A percentile compares a stretch with the other conserved stretches of the same genome.
These are phyloP conservation scores for Chondrosia reniformis DNA, from an alignment of 37 sponge, comb jelly and placozoan genomes.

Conservation along the genomic window DNA sequence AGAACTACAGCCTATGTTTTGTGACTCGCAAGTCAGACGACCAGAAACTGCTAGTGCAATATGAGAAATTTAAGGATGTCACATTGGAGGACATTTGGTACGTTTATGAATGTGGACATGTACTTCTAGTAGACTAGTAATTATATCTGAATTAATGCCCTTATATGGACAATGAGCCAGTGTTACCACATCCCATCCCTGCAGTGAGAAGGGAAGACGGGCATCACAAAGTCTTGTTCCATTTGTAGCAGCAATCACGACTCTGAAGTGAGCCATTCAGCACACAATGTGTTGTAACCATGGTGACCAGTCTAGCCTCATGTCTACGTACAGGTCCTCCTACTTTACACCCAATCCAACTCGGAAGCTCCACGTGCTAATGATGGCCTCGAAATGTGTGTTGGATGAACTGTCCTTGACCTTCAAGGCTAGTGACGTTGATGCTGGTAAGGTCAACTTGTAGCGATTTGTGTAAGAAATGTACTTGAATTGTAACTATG, in stretches of 20 bases:
- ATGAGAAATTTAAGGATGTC: background rate
- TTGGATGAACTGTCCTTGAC: slow-evolving; percentile 16
- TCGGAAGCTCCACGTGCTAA: slow-evolving; percentile 55
- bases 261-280: background rate
- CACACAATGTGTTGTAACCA: background rate
- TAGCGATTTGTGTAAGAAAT: background rate
- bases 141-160: too few species aligned
- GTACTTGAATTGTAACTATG: background rate
- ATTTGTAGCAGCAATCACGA: background rate
- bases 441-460: slow-evolving; percentile 16
- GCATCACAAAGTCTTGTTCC: background rate
- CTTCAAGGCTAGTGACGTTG: background rate
- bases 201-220: too few species aligned
- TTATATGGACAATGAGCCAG: too few species aligned
- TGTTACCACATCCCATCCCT: too few species aligned
- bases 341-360: slow-evolving; percentile 71
- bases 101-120: too few species aligned
- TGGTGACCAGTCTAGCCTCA: background rate
- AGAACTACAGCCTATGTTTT: background rate
- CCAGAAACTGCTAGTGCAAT: background rate
- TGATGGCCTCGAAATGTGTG: slow-evolving; percentile 62
- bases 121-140: too few species aligned
- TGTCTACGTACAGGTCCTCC: slow-evolving; percentile 9
- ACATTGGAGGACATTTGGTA: background rate
- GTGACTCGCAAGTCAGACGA: background rate